Base-by-base conservation (phyloP, 2,797 vertebrate species). In the Myotis myotis region DNA sequence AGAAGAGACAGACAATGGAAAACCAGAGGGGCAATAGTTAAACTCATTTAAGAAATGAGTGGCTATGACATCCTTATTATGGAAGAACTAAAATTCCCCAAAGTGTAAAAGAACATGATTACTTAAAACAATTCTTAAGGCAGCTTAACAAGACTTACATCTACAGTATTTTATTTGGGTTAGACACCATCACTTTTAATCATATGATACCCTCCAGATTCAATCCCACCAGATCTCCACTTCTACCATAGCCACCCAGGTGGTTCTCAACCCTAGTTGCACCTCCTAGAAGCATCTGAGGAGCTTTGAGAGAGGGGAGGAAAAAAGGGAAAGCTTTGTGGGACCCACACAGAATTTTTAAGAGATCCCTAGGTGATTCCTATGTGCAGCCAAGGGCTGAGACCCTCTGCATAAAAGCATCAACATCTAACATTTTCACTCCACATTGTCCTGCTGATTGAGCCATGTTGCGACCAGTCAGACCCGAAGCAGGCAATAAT, bases 81-180 rank as follows among this genome's bases (percentile, higher is more conserved):
- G 20, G 51, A 91, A 60, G 49, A 96, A 95, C 44, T 75, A 89
- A 97, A 96, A 93, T 87, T 75, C 55, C 72, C 87, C 53, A 41
- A 83, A 64, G 68, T 81, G 3, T 66, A 79, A 62, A 96, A 91
- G 36, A 96, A 81, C 57, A 83, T 41, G 51, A 89, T 68, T 96
- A 89, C 30, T 79, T 95, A 70, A 79, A 38, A 80, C 16, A 68
- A 88, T 60, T 87, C 64, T 53, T 75, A 89, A 94, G 49, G 68
- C 28, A 88, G 57, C 76, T 95, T 94, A 89, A 85, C 47, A 95
- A 74, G 33, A 91, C 81, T 81, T 96, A 51, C 10, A 94, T 53
- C 38, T 51, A 72, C 12, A 76, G 38, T n/a, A 91, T 82, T 94
- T 81, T 75, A 76, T 91, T 75, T 89, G 64, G 6, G 55, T 89